These are phyloP conservation scores for Eupithecia insigniata DNA, from an alignment of 2,888 invertebrate genomes.

Conservation along the genomic window DNA sequence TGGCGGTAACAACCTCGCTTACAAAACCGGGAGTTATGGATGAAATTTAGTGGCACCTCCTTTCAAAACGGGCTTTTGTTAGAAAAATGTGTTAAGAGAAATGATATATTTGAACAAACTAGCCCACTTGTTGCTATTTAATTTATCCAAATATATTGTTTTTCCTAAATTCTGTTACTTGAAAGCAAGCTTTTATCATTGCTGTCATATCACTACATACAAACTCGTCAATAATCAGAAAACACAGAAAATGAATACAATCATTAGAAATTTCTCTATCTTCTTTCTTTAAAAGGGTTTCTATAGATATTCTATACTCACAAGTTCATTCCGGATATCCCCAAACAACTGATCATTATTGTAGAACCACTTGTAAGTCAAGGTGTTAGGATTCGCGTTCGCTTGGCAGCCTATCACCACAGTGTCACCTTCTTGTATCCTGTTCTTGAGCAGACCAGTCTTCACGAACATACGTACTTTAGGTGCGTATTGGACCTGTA, in stretches of 20 bases:
- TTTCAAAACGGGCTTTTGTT: background rate
- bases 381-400: conserved; percentile 93
- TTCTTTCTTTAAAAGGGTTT: background rate
- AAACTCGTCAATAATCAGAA: background rate
- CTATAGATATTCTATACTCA: conserved; percentile 57
- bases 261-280: background rate
- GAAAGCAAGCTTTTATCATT: background rate
- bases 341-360: conserved; percentile 92
- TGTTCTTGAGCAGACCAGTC: conserved; percentile 59
- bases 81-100: background rate
- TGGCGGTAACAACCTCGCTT: background rate
- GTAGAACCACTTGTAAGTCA: conserved; percentile 94
- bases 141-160: no score
- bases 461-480: conserved; percentile 89
- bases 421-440: conserved; percentile 70
- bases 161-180: background rate
- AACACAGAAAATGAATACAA: background rate
- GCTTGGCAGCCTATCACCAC: conserved; percentile 88
- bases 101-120: background rate
- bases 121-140: background rate
- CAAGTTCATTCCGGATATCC: conserved; percentile 91
- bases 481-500: conserved; percentile 94
- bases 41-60: background rate
- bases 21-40: background rate
- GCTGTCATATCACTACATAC: background rate